Percentiles rank a stretch among this genome's conserved stretches.
Conservation (phyloP, 1,140 invertebrate species). For the Ips nitidus region DNA sequence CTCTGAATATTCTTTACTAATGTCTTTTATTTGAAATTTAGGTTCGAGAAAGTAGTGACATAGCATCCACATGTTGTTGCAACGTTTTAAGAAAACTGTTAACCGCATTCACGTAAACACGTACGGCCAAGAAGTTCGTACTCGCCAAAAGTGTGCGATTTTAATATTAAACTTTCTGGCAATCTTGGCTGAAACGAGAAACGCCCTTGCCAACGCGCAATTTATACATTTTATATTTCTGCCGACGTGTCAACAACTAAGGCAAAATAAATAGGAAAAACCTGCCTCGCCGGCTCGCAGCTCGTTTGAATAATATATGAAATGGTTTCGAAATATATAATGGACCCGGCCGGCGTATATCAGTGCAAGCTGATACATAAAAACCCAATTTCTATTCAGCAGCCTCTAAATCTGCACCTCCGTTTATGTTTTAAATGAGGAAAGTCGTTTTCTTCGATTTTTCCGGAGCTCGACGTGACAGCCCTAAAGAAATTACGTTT, state of each 20-base stretch:
- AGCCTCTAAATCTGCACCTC: constrained; percentile 17
- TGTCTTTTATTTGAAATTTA: too few species aligned
- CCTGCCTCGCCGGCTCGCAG: constrained; percentile 18
- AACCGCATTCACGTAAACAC: constrained; percentile 1
- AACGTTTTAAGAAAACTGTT: not conserved
- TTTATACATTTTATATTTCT: constrained; percentile 32
- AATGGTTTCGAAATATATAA: constrained; percentile 32
- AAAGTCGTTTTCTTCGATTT: constrained; percentile 2
- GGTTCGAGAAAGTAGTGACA: too few species aligned
- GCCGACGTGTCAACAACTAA: constrained; percentile 28
- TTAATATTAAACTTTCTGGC: constrained; percentile 20
- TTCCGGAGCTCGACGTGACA: not conserved
- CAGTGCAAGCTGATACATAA: constrained; percentile 25
- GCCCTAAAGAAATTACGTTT: too few species aligned
- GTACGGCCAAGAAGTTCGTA: not conserved
- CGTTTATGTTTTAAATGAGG: constrained; percentile 12
- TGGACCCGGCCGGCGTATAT: constrained; percentile 16
- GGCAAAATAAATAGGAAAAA: constrained; percentile 27
- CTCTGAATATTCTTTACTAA: too few species aligned
- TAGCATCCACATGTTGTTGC: not conserved
- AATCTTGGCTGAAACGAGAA: constrained; percentile 9
- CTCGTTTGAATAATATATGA: constrained; percentile 30
- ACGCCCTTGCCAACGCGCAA: constrained; percentile 2
- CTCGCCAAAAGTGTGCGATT: not conserved
- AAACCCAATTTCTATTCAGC: constrained; percentile 29